Percentiles rank a stretch among this genome's conserved stretches.
Evolutionary conservation across 2,113 vertebrate species (phyloP).

Genomic region (Poeciliopsis turrubarensis): DNA sequence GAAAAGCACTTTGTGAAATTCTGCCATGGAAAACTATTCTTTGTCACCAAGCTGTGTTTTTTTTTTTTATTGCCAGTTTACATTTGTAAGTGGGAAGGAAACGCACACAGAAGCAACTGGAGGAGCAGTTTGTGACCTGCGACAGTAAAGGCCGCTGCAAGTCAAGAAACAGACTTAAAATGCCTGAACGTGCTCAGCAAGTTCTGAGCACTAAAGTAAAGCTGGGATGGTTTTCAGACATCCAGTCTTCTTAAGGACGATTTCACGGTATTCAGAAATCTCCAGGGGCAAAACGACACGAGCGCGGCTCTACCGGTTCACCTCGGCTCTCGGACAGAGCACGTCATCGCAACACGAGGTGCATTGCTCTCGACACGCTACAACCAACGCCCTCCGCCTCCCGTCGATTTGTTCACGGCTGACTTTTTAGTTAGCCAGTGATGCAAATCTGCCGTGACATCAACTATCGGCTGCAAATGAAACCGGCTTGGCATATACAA

Average conservation of each 20-base stretch:
- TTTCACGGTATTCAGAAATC: conserved; percentile 29
- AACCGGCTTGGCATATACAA: neutral
- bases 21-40: too few relatives aligned
- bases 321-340: conserved; percentile 8
- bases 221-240: conserved; percentile 68
- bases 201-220: conserved; percentile 20
- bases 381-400: neutral
- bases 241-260: conserved; percentile 13
- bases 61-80: too few relatives aligned
- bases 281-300: conserved; percentile 8
- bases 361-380: too few relatives aligned
- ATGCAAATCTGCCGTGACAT: neutral
- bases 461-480: neutral
- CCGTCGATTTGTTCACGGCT: conserved; percentile 5
- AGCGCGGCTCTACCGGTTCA: conserved; percentile 11
- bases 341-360: neutral
- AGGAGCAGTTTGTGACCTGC: neutral
- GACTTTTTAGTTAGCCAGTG: conserved; percentile 3
- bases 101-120: too few relatives aligned
- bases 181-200: neutral
- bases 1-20: too few relatives aligned
- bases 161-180: conserved; percentile 1
- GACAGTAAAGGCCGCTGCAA: conserved; percentile 5
- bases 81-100: too few relatives aligned
- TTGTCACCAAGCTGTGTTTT: too few relatives aligned